phyloP scores from a whole-genome alignment of 2,888 invertebrate species.

The Neoaliturus tenellus region DNA sequence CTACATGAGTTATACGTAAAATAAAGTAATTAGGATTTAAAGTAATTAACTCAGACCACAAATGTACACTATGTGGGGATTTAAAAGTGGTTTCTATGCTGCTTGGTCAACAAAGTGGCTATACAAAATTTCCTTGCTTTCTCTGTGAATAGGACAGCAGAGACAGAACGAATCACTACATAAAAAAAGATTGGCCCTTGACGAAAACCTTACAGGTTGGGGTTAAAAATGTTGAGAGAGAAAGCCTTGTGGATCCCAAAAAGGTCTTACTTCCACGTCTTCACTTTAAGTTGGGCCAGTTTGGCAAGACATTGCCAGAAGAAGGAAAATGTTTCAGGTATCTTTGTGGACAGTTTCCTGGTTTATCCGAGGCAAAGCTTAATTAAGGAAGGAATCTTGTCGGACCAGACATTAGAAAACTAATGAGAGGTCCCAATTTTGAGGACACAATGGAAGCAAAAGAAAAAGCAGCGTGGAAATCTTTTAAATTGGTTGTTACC shows the following conservation, averaged over 20 bases:
- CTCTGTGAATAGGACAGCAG: conserved; percentile 67
- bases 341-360: conserved; percentile 59
- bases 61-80: conserved; percentile 65
- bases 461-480: conserved; percentile 62
- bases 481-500: conserved; percentile 58
- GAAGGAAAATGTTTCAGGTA: conserved; percentile 62
- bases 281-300: conserved; percentile 67
- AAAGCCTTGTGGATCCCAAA: conserved; percentile 56
- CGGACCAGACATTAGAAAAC: conserved; percentile 64
- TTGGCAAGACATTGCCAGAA: conserved; percentile 63
- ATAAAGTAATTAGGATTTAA: too few relatives aligned
- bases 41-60: conserved; percentile 63
- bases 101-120: conserved; percentile 67
- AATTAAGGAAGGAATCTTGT: conserved; percentile 64
- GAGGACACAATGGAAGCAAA: conserved; percentile 58
- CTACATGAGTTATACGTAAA: too few relatives aligned
- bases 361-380: conserved; percentile 61
- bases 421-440: conserved; percentile 62
- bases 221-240: conserved; percentile 57
- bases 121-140: conserved; percentile 67
- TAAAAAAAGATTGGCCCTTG: conserved; percentile 62
- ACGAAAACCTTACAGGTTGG: conserved; percentile 57
- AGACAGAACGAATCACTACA: conserved; percentile 65
- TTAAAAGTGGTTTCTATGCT: conserved; percentile 65
- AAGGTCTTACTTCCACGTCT: conserved; percentile 64